Evolutionary conservation across 2,888 invertebrate species (phyloP).

Genomic region (Octodonta nipae): DNA sequence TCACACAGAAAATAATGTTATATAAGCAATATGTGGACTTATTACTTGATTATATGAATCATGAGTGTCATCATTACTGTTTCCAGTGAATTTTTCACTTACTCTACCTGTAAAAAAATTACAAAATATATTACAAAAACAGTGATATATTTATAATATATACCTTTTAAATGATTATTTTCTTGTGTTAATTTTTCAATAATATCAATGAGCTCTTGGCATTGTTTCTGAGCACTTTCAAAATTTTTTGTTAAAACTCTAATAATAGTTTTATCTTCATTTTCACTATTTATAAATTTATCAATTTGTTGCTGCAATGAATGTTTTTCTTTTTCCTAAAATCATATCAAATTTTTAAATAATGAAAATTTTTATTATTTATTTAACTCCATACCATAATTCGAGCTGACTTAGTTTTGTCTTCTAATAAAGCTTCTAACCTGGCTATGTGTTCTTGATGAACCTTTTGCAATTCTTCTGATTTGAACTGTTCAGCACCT

Average conservation of each 20-base stretch:
- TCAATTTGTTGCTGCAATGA: conserved; percentile 20
- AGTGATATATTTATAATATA: background rate
- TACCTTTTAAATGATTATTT: conserved; percentile 25
- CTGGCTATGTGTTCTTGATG: conserved; percentile 21
- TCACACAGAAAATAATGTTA: too few relatives aligned
- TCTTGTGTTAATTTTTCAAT: conserved; percentile 23
- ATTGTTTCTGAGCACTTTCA: conserved; percentile 24
- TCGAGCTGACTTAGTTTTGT: conserved; percentile 18
- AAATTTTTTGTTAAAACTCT: conserved; percentile 19
- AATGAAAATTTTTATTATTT: too few relatives aligned
- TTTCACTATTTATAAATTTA: conserved; percentile 16
- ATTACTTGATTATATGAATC: too few relatives aligned
- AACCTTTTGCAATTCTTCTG: conserved; percentile 22
- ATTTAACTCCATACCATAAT: background rate
- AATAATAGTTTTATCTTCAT: conserved; percentile 17
- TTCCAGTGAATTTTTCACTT: too few relatives aligned
- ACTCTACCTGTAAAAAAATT: background rate
- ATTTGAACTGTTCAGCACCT: conserved; percentile 19
- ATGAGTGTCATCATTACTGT: too few relatives aligned
- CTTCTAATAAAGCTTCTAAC: conserved; percentile 20
- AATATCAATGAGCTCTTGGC: conserved; percentile 22
- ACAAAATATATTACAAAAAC: background rate
- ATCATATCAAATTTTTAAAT: too few relatives aligned
- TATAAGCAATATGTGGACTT: too few relatives aligned
- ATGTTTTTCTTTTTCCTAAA: conserved; percentile 21